Conservation (phyloP, 2,888 invertebrate genomes). For the Lasioglossum malachurum region DNA sequence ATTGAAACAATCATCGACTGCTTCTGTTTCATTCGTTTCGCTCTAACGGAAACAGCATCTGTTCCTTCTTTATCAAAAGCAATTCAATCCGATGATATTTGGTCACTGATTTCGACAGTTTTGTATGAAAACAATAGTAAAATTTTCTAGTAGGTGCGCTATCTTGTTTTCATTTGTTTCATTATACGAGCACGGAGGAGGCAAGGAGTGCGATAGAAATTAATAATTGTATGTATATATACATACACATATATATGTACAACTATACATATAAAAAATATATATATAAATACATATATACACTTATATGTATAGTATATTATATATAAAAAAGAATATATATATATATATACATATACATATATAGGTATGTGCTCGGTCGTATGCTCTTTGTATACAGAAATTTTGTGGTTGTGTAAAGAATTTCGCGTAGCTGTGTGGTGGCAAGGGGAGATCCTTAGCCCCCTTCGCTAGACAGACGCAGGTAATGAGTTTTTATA, state of each 20-base stretch:
- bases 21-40: not conserved
- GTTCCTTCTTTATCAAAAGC: not conserved
- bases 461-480: constrained; percentile 63
- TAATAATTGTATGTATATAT: not conserved
- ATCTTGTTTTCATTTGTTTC: constrained; percentile 19
- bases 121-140: not conserved
- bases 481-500: constrained; percentile 75
- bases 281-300: not conserved
- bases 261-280: not conserved
- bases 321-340: not conserved
- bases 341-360: not conserved
- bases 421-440: constrained; percentile 47
- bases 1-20: constrained; percentile 19
- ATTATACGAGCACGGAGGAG: constrained; percentile 11
- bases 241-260: not conserved
- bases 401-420: constrained; percentile 31
- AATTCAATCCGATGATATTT: constrained; percentile 5
- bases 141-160: not conserved
- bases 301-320: not conserved
- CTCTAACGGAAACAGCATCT: not conserved
- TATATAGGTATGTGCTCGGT: constrained; percentile 20
- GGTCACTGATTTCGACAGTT: not conserved
- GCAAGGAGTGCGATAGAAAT: constrained; percentile 21
- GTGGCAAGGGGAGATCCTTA: constrained; percentile 59
- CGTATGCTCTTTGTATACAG: constrained; percentile 22